Conservation (phyloP, 2,888 invertebrate genomes). For the Drosophila neonasuta region DNA sequence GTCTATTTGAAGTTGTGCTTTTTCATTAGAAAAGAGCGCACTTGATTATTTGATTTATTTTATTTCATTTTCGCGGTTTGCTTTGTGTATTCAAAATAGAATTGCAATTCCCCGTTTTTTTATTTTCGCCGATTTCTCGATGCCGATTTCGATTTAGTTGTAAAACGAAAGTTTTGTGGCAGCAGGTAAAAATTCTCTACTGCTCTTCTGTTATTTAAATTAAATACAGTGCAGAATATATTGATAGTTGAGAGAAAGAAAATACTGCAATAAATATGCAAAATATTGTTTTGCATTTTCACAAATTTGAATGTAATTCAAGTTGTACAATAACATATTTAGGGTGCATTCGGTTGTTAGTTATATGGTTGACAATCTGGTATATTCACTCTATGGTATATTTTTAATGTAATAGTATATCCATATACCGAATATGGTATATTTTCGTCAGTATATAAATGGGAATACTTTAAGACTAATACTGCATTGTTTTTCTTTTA, state of each 20-base stretch:
- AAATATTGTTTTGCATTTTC: neutral
- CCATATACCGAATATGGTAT: no score
- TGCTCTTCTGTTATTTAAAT: slow-evolving; percentile 3
- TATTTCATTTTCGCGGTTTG: slow-evolving; percentile 25
- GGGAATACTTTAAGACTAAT: no score
- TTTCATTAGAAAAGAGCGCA: slow-evolving; percentile 36
- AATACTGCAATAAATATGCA: neutral
- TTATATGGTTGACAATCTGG: no score
- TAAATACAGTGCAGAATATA: neutral
- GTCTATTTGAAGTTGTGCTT: slow-evolving; percentile 3
- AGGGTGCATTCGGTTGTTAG: no score
- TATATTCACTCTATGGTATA: neutral
- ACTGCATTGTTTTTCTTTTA: no score
- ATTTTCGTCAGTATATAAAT: no score
- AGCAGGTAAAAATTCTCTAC: neutral
- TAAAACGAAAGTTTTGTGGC: slow-evolving; percentile 9
- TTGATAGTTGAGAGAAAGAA: slow-evolving; percentile 2
- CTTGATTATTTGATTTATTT: slow-evolving; percentile 16
- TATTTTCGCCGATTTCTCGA: neutral
- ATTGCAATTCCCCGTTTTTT: neutral
- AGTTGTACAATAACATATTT: neutral
- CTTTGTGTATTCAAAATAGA: slow-evolving; percentile 11
- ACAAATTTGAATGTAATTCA: slow-evolving; percentile 8
- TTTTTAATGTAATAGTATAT: no score
- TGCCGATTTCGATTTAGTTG: neutral